These are phyloP conservation scores for Liopterus haemorrhoidalis DNA, from an alignment of 2,888 invertebrate species.

Conservation along the genomic window DNA sequence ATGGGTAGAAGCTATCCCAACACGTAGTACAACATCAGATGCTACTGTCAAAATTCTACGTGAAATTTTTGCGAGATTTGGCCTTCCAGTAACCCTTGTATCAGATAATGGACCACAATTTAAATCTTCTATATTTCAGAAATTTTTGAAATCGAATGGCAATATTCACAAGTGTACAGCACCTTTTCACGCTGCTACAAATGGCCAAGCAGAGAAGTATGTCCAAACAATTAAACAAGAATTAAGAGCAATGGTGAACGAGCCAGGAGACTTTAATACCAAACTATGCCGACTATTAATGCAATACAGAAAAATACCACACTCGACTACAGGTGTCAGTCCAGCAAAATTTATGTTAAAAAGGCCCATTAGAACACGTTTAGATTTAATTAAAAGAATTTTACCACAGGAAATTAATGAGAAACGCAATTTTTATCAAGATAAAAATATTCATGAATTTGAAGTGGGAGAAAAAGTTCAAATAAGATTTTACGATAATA, in stretches of 20 bases:
- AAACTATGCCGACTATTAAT: neutral
- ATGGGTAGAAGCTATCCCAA: neutral
- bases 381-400: too few relatives aligned
- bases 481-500: too few relatives aligned
- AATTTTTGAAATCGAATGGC: neutral
- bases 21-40: neutral
- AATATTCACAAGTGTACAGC: conserved; percentile 17
- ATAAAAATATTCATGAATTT: too few relatives aligned
- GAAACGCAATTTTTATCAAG: too few relatives aligned
- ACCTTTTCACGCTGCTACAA: conserved; percentile 23
- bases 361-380: conserved; percentile 19
- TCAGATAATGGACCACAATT: neutral
- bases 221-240: conserved; percentile 1
- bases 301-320: conserved; percentile 1
- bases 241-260: neutral
- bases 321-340: conserved; percentile 10
- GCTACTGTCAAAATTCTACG: neutral
- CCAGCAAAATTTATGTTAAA: conserved; percentile 25
- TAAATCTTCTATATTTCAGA: neutral
- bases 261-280: neutral
- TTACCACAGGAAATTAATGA: too few relatives aligned
- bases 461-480: too few relatives aligned
- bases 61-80: neutral
- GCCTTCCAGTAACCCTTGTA: neutral
- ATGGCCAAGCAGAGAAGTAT: conserved; percentile 21